phyloP scores from a whole-genome alignment of 2,888 invertebrate species.

The Mylabris sibirica region DNA sequence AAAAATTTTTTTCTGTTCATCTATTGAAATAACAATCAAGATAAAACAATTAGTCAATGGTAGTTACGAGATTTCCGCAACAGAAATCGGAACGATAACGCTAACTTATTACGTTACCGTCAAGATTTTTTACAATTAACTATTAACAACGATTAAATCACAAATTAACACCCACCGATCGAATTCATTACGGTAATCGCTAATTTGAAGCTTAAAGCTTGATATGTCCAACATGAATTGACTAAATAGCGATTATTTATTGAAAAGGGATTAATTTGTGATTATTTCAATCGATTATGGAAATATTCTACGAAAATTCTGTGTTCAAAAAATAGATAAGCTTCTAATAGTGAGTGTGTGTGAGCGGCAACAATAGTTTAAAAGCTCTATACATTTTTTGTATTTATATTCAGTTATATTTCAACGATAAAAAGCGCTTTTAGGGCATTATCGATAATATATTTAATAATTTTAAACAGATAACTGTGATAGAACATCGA shows the following conservation, averaged over 20 bases:
- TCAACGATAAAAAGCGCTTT: conserved; percentile 13
- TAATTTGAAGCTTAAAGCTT: conserved; percentile 10
- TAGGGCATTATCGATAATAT: conserved; percentile 13
- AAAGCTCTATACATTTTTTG: background rate
- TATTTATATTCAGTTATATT: conserved; percentile 6
- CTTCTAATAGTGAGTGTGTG: conserved; percentile 20
- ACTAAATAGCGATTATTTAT: background rate
- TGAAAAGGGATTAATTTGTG: background rate
- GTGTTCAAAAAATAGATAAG: conserved; percentile 31
- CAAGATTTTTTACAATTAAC: conserved; percentile 16
- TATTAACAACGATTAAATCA: conserved; percentile 11
- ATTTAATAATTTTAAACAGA: background rate
- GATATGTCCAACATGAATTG: conserved; percentile 7
- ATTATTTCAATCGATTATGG: background rate
- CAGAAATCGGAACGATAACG: background rate
- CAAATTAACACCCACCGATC: background rate
- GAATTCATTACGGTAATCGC: background rate
- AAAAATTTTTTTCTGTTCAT: background rate
- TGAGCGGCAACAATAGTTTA: background rate
- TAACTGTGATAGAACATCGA: background rate
- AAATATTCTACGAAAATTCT: conserved; percentile 27
- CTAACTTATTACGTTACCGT: conserved; percentile 19
- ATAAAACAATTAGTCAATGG: conserved; percentile 24
- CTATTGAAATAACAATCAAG: background rate
- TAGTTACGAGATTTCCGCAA: conserved; percentile 17